phyloP scores from a whole-genome alignment of 2,113 vertebrate genomes.

The Dicentrarchus labrax region DNA sequence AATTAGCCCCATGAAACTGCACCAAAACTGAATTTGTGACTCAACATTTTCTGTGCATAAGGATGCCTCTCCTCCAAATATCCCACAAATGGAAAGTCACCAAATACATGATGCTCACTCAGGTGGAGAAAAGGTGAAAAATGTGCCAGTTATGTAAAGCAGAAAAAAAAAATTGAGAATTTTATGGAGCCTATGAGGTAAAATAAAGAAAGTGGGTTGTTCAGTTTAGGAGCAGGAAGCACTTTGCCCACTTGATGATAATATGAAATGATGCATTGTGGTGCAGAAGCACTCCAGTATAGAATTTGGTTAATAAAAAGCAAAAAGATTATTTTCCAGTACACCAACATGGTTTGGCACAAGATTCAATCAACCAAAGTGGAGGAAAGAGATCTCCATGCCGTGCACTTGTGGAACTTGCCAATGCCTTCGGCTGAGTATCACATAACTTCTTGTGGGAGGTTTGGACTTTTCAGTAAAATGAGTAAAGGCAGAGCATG shows the following conservation, averaged over 20 bases:
- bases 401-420: conserved; percentile 2
- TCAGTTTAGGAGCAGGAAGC: background rate
- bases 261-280: conserved; percentile 13
- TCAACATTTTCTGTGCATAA: background rate
- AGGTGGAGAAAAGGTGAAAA: conserved; percentile 2
- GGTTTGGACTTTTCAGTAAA: conserved; percentile 42
- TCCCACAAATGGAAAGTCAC: background rate
- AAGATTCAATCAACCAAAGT: conserved; percentile 22
- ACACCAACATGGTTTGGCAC: conserved; percentile 23
- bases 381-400: conserved; percentile 6
- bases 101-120: background rate
- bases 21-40: conserved; percentile 11
- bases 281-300: conserved; percentile 8
- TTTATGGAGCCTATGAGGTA: background rate
- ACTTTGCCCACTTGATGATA: conserved; percentile 24
- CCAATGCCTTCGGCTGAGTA: conserved; percentile 14
- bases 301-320: background rate
- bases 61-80: background rate
- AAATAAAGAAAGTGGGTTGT: conserved; percentile 6
- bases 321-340: conserved; percentile 15
- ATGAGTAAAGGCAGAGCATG: conserved; percentile 37
- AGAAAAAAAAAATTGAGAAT: conserved; percentile 22
- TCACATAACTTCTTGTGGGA: conserved; percentile 29
- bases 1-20: background rate
- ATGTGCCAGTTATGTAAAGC: conserved; percentile 1